Percentiles rank a stretch among this genome's conserved stretches.
These are phyloP conservation scores for Eurosta solidaginis DNA, from an alignment of 1,140 invertebrate species.

Conservation along the genomic window DNA sequence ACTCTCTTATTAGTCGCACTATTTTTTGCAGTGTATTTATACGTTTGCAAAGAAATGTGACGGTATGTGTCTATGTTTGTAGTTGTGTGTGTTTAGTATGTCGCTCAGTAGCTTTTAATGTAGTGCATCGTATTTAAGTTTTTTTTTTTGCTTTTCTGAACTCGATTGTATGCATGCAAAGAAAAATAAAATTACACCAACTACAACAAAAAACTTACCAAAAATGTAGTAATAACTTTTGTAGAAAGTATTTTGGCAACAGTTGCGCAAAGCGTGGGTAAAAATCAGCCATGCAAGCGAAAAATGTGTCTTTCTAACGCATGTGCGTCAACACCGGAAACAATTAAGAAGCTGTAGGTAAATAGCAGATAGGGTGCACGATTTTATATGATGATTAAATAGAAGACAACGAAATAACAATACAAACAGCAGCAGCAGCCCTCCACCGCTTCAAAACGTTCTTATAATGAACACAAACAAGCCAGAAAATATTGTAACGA, in stretches of 20 bases:
- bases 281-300: constrained; percentile 3
- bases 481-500: no score
- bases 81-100: not conserved
- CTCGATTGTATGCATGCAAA: not conserved
- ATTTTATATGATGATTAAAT: no score
- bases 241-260: not conserved
- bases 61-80: not conserved
- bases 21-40: no score
- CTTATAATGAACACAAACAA: no score
- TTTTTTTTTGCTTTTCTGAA: constrained; percentile 6
- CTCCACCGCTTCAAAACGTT: no score
- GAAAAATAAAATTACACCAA: not conserved
- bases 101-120: constrained; percentile 23
- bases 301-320: not conserved
- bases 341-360: not conserved
- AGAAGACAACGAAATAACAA: no score
- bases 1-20: no score
- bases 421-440: no score
- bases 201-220: not conserved
- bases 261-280: not conserved
- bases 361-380: no score
- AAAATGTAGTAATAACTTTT: not conserved
- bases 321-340: not conserved
- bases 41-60: not conserved
- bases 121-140: not conserved